Evolutionary conservation across 1,140 invertebrate species (phyloP).

Genomic region (Paramacrobiotus metropolitanus): DNA sequence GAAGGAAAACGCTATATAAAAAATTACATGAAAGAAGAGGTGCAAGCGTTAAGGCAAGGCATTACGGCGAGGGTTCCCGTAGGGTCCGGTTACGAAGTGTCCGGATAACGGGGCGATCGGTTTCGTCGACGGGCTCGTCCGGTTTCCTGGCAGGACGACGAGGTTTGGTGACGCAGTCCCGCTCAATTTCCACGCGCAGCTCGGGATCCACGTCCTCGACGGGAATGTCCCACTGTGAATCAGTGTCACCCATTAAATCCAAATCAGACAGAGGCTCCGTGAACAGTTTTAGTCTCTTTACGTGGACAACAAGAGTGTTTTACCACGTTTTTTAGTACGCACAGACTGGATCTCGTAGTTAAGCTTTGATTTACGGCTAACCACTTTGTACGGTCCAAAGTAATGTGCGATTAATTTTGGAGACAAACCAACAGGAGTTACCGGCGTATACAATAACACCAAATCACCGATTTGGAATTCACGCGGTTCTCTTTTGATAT

Average conservation of each 20-base stretch:
- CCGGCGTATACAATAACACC: background rate
- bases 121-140: too few species aligned
- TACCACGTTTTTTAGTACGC: background rate
- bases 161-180: too few species aligned
- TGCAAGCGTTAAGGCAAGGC: too few species aligned
- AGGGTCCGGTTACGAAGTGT: too few species aligned
- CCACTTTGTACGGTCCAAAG: background rate
- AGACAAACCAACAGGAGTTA: background rate
- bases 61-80: too few species aligned
- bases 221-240: background rate
- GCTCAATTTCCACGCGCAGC: background rate
- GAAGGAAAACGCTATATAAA: too few species aligned
- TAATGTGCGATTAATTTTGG: background rate
- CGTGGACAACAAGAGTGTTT: background rate
- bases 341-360: background rate
- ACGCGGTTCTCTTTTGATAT: background rate
- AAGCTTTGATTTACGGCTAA: background rate
- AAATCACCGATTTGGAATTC: background rate
- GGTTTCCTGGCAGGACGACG: too few species aligned
- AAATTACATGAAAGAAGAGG: too few species aligned
- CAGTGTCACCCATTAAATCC: background rate
- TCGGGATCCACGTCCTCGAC: background rate
- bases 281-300: background rate
- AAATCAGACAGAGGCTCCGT: background rate
- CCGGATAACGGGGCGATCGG: too few species aligned